Conservation (phyloP, 2,888 invertebrate genomes). For the Labia minor region DNA sequence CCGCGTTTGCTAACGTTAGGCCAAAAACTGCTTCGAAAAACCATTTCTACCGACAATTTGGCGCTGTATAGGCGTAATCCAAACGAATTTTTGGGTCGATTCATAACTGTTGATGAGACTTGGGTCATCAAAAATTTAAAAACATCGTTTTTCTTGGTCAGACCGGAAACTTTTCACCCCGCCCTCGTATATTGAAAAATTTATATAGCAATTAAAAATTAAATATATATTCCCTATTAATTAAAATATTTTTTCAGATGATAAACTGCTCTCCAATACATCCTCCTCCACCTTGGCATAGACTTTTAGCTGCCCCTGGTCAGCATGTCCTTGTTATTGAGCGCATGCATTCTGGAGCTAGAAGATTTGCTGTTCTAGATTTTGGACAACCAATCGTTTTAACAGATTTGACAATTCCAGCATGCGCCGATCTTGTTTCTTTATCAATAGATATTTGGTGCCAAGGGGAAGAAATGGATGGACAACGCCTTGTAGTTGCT, state of each 20-base stretch:
- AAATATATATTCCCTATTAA: too few relatives aligned
- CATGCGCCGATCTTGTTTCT: constrained; percentile 70
- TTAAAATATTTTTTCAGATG: constrained; percentile 8
- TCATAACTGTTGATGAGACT: too few relatives aligned
- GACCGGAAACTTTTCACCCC: too few relatives aligned
- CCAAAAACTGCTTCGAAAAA: too few relatives aligned
- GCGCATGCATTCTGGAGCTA: constrained; percentile 84
- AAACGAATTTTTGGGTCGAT: too few relatives aligned
- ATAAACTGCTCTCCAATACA: not conserved
- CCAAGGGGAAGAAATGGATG: constrained; percentile 73
- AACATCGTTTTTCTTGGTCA: too few relatives aligned
- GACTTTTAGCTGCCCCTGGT: constrained; percentile 68
- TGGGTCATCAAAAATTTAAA: too few relatives aligned
- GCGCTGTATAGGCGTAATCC: too few relatives aligned
- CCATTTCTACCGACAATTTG: too few relatives aligned
- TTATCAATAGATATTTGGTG: constrained; percentile 85
- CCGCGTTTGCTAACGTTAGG: too few relatives aligned
- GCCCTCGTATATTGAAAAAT: too few relatives aligned
- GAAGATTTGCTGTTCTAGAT: constrained; percentile 84
- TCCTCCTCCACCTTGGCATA: constrained; percentile 49
- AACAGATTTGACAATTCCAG: constrained; percentile 74
- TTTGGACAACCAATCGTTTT: constrained; percentile 77
- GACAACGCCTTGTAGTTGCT: constrained; percentile 70
- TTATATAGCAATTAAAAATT: too few relatives aligned
- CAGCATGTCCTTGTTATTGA: constrained; percentile 77